phyloP scores from a whole-genome alignment of 1,140 invertebrate species.

The Pseudomyrmex sp. region DNA sequence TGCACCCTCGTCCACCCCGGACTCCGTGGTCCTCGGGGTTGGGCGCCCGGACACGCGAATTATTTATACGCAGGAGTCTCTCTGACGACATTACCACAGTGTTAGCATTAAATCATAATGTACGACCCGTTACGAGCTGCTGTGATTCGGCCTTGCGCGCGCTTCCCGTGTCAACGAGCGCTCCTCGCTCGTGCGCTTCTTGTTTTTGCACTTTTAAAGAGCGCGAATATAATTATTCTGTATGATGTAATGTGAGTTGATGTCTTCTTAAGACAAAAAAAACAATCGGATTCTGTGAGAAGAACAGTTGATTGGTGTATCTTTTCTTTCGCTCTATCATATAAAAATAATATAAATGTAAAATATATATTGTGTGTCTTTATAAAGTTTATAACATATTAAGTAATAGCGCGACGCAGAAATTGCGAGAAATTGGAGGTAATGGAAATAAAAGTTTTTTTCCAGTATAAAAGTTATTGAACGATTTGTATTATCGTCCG shows the following conservation, averaged over 20 bases:
- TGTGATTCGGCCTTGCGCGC: conserved; percentile 79
- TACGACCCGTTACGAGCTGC: conserved; percentile 83
- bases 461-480: background rate
- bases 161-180: conserved; percentile 68
- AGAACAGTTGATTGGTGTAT: background rate
- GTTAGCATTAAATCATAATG: conserved; percentile 86
- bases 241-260: conserved; percentile 31
- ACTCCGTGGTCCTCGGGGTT: conserved; percentile 80
- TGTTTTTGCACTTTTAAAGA: conserved; percentile 61
- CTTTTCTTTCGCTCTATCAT: background rate
- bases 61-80: conserved; percentile 85
- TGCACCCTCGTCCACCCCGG: conserved; percentile 71
- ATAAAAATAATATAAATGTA: background rate
- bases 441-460: background rate
- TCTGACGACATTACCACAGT: conserved; percentile 85
- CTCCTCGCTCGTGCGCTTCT: conserved; percentile 35
- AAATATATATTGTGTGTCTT: background rate
- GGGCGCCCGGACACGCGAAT: conserved; percentile 84
- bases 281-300: background rate
- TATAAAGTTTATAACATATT: background rate
- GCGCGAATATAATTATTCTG: conserved; percentile 52
- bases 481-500: conserved; percentile 19
- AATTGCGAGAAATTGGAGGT: background rate
- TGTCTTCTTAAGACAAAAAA: background rate
- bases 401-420: background rate